Base-by-base conservation (phyloP, 2,113 vertebrate genomes). In the Anolis carolinensis region DNA sequence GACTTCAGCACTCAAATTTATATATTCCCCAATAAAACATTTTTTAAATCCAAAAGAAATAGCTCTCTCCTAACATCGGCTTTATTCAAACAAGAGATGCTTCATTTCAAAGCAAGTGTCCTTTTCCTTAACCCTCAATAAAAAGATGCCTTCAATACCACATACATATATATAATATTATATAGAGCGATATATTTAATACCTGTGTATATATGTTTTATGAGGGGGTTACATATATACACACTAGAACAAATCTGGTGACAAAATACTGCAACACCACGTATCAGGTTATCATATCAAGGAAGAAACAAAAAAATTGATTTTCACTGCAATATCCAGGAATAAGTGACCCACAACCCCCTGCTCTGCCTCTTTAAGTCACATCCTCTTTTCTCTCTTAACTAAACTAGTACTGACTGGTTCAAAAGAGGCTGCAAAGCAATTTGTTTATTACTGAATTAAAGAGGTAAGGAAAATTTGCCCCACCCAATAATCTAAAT, bases 131-230 rank as follows among this genome's bases (percentile, higher is more conserved):
- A 93, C 89, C 92, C 87, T 96, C 91, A 85, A 92, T 91, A 93
- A 92, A 94, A 94, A 93, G 94, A 94, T 92, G 93, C 88, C 79
- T 95, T 93, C 0, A 86, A 97, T 97, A 96, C 96, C 96, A 96
- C 96, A 97, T 95, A 96, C 96, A 93, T 96, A 95, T 96, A 95
- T 95, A 96, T 97, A 95, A 94, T 96, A 97, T 97, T 96, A 96
- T 96, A 97, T 96, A 97, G 91, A 97, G 96, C 52, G 11, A 97
- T 97, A 97, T 97, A 96, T 96, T 97, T 97, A 97, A 97, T 97
- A 97, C 93, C 93, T 95, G 95, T 96, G 96, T 97, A 97, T 97
- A 97, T 97, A 97, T 97, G 96, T 86, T 95, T 96, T 93, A 95
- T 90, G 68, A 95, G 75, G 81, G 94, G 95, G 90, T 93, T 79